phyloP scores from a whole-genome alignment of 2,888 invertebrate genomes.

The Celastrina argiolus region DNA sequence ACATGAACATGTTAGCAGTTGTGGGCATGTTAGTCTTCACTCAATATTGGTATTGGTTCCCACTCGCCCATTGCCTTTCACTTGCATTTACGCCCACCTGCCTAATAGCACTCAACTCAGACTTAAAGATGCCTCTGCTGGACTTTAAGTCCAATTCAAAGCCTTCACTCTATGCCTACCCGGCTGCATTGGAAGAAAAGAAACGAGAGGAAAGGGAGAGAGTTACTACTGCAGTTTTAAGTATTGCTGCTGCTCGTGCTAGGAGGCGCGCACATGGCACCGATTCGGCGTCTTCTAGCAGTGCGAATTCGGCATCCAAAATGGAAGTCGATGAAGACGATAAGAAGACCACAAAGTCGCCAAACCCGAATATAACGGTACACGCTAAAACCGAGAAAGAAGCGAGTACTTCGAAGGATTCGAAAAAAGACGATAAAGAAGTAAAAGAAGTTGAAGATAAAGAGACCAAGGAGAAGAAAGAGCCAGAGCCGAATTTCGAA shows the following conservation, averaged over 20 bases:
- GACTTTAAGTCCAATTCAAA: slow-evolving; percentile 95
- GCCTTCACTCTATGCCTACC: slow-evolving; percentile 97
- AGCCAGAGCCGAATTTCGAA: slow-evolving; percentile 95
- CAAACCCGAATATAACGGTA: slow-evolving; percentile 70
- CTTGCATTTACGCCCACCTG: slow-evolving; percentile 98
- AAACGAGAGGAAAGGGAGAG: slow-evolving; percentile 98
- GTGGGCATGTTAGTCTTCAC: slow-evolving; percentile 98
- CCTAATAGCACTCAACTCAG: slow-evolving; percentile 94
- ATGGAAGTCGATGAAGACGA: slow-evolving; percentile 91
- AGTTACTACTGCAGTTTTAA: slow-evolving; percentile 97
- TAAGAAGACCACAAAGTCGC: slow-evolving; percentile 70
- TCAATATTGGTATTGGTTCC: slow-evolving; percentile 99
- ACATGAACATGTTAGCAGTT: slow-evolving; percentile 97
- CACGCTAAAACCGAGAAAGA: slow-evolving; percentile 71
- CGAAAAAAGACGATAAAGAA: slow-evolving; percentile 71
- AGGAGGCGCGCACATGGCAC: slow-evolving; percentile 89
- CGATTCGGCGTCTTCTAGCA: slow-evolving; percentile 78
- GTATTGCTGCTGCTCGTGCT: slow-evolving; percentile 94
- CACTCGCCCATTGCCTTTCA: slow-evolving; percentile 95
- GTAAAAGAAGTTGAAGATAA: slow-evolving; percentile 69
- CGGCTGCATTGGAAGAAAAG: slow-evolving; percentile 97
- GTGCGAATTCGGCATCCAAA: slow-evolving; percentile 82
- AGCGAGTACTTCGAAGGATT: slow-evolving; percentile 66
- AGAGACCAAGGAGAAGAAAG: slow-evolving; percentile 80
- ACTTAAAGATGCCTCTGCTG: slow-evolving; percentile 94